Percentiles rank a stretch among this genome's conserved stretches.
These are phyloP conservation scores for Psittacula cyanocephala DNA, from an alignment of 2,113 vertebrate species.

Conservation along the genomic window DNA sequence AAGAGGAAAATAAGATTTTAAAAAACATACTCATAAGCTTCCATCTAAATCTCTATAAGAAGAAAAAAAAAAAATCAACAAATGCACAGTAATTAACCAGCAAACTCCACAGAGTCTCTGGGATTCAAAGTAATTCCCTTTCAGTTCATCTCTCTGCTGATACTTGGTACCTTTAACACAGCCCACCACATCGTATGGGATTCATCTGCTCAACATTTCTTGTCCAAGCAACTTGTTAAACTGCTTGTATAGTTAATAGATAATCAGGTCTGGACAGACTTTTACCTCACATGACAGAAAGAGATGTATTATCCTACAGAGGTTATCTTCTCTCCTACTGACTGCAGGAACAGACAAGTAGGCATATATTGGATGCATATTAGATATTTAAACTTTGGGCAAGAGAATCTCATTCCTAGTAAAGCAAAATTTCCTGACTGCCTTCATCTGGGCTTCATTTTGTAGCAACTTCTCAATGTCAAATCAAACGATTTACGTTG, in stretches of 20 bases:
- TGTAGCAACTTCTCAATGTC: neutral
- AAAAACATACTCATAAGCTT: neutral
- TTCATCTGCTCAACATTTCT: neutral
- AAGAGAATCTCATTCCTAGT: neutral
- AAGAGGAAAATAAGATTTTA: neutral
- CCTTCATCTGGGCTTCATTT: neutral
- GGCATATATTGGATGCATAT: neutral
- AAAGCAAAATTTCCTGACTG: neutral
- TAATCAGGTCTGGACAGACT: neutral
- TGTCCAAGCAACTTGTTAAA: neutral
- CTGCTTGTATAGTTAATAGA: neutral
- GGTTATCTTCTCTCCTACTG: neutral
- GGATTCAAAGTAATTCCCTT: neutral
- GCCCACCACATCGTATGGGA: neutral
- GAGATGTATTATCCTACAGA: neutral
- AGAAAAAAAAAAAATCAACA: neutral
- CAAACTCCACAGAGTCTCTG: neutral
- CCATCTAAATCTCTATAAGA: neutral
- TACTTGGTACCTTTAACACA: neutral
- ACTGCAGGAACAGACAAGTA: neutral
- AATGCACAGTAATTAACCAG: neutral
- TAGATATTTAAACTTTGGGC: neutral
- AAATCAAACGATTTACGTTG: neutral
- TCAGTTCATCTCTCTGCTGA: neutral
- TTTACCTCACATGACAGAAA: neutral